These are phyloP conservation scores for Camponotus fellah DNA, from an alignment of 2,888 invertebrate genomes.

Conservation along the genomic window DNA sequence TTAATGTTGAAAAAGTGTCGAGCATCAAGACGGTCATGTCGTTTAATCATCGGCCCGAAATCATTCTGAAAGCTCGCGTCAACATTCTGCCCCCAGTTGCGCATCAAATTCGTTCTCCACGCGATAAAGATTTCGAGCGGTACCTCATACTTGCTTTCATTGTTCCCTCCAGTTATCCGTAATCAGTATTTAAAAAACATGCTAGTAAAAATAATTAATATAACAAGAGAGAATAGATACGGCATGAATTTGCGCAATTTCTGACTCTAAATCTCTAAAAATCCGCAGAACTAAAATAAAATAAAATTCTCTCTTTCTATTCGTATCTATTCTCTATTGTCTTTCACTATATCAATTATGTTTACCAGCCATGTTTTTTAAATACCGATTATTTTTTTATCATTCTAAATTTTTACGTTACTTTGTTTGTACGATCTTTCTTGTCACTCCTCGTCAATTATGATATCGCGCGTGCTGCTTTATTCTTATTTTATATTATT, in stretches of 20 bases:
- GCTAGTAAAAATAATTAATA: not conserved
- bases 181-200: constrained; percentile 7
- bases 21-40: constrained; percentile 65
- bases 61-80: constrained; percentile 56
- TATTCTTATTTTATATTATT: not conserved
- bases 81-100: constrained; percentile 54
- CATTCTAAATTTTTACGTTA: not conserved
- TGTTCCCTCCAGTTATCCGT: constrained; percentile 21
- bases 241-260: not conserved
- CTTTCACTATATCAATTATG: not conserved
- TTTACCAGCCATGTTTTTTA: too few species aligned
- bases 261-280: too few species aligned
- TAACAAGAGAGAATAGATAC: not conserved
- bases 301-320: not conserved
- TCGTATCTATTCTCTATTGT: not conserved
- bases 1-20: constrained; percentile 74
- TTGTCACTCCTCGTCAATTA: too few species aligned
- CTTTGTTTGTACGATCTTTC: not conserved
- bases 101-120: constrained; percentile 47
- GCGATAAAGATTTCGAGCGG: constrained; percentile 43
- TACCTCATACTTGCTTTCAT: constrained; percentile 13
- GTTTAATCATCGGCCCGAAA: constrained; percentile 66
- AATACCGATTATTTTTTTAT: not conserved
- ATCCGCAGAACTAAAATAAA: not conserved
- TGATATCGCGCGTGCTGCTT: too few species aligned